Percentiles rank a stretch among this genome's conserved stretches.
Evolutionary conservation across 2,113 vertebrate species (phyloP).

Genomic region (Sminthopsis crassicaudata): DNA sequence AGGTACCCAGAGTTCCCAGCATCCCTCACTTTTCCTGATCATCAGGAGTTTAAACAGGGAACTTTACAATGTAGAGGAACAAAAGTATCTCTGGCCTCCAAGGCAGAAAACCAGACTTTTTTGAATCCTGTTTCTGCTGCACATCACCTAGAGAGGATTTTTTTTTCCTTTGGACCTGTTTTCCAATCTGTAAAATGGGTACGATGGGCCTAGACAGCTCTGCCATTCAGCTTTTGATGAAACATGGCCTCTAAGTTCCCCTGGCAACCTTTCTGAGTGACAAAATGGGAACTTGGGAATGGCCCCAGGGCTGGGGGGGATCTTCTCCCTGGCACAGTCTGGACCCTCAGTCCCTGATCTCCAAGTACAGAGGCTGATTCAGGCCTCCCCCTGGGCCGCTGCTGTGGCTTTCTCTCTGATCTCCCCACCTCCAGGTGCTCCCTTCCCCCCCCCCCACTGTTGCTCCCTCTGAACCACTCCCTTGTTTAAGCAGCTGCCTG

Average conservation of each 20-base stretch:
- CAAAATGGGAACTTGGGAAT: not conserved
- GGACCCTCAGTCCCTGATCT: too few species aligned
- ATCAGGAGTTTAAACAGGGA: not conserved
- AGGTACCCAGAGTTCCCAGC: not conserved
- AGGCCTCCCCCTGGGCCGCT: too few species aligned
- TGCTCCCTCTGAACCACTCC: not conserved
- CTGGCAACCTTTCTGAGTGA: too few species aligned
- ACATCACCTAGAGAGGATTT: not conserved
- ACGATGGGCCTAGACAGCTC: not conserved
- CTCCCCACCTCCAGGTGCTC: too few species aligned
- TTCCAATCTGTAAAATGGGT: not conserved
- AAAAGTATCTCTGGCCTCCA: not conserved
- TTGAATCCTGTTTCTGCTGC: not conserved
- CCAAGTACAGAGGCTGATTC: too few species aligned
- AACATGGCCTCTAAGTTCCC: too few species aligned
- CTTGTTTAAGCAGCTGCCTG: not conserved
- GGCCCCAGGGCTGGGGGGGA: too few species aligned
- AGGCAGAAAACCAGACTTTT: not conserved
- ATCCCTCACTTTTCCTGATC: not conserved
- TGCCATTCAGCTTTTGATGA: not conserved
- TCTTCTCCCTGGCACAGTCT: too few species aligned
- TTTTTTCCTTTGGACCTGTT: not conserved
- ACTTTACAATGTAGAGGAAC: not conserved
- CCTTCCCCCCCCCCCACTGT: too few species aligned
- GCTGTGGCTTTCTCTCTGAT: too few species aligned